A percentile compares a stretch with the other conserved stretches of the same genome.
Conservation (phyloP, 2,113 vertebrate species). For the Gorilla gorilla region DNA sequence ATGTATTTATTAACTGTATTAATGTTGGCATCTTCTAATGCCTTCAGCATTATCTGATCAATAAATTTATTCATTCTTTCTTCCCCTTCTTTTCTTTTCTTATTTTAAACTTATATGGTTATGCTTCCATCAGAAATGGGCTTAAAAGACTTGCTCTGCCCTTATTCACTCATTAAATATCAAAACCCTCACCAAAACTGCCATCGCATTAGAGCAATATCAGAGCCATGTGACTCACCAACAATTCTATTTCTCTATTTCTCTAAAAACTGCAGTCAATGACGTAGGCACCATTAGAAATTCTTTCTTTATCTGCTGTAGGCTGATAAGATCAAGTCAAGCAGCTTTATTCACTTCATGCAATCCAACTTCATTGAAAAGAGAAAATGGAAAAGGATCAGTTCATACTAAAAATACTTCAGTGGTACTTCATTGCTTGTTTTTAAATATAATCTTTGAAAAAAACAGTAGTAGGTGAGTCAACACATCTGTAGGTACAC, state of each 20-base stretch:
- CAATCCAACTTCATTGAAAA: background rate
- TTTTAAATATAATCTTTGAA: conserved; percentile 28
- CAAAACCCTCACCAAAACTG: background rate
- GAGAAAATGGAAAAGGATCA: conserved; percentile 2
- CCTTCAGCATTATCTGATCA: background rate
- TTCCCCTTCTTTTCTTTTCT: background rate
- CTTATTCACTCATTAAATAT: background rate
- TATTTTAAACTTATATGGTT: background rate
- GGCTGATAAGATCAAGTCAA: conserved; percentile 15
- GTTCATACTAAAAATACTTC: background rate
- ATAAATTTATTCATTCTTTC: background rate
- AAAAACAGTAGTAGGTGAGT: background rate
- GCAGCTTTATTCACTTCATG: background rate
- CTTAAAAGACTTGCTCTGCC: background rate
- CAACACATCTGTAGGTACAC: background rate
- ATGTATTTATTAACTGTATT: background rate
- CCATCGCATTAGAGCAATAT: background rate
- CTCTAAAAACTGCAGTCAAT: background rate
- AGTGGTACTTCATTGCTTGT: background rate
- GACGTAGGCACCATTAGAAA: background rate
- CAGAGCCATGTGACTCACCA: background rate
- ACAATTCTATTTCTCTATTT: background rate
- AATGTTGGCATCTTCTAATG: background rate
- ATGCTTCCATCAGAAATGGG: background rate
- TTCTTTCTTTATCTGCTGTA: background rate